Evolutionary conservation across 2,113 vertebrate genomes (phyloP).

Genomic region (Passer montanus): DNA sequence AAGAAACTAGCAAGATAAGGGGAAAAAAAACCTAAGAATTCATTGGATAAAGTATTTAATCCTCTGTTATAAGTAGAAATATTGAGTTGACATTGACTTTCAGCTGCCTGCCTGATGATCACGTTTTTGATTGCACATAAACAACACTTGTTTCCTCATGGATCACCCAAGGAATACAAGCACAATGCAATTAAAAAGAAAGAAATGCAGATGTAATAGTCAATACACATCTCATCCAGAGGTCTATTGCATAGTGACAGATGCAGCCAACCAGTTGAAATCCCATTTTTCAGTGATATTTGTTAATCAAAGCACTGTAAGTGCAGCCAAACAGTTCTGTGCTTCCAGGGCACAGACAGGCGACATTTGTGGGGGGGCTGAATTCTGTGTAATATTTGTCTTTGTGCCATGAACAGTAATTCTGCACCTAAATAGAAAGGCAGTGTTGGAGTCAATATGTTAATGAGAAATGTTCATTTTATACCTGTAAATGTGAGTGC

Average conservation of each 20-base stretch:
- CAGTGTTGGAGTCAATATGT: not conserved
- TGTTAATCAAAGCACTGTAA: not conserved
- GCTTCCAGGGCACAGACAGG: not conserved
- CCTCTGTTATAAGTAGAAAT: not conserved
- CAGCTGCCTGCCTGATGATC: not conserved
- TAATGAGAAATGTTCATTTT: not conserved
- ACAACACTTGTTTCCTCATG: not conserved
- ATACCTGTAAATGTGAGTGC: not conserved
- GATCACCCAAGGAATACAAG: not conserved
- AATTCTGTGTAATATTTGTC: not conserved
- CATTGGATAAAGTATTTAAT: not conserved
- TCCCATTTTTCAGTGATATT: not conserved
- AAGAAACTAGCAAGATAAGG: not conserved
- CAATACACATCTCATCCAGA: not conserved
- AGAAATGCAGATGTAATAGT: not conserved
- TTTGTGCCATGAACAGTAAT: not conserved
- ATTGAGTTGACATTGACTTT: not conserved
- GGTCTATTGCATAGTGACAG: not conserved
- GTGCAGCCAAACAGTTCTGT: not conserved
- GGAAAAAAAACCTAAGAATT: not conserved
- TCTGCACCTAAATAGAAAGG: not conserved
- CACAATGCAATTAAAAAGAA: not conserved
- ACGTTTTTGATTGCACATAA: not conserved
- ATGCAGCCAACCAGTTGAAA: not conserved
- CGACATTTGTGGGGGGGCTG: rapidly evolving